phyloP scores from a whole-genome alignment of 2,797 vertebrate species.

The Sebastes umbrosus region DNA sequence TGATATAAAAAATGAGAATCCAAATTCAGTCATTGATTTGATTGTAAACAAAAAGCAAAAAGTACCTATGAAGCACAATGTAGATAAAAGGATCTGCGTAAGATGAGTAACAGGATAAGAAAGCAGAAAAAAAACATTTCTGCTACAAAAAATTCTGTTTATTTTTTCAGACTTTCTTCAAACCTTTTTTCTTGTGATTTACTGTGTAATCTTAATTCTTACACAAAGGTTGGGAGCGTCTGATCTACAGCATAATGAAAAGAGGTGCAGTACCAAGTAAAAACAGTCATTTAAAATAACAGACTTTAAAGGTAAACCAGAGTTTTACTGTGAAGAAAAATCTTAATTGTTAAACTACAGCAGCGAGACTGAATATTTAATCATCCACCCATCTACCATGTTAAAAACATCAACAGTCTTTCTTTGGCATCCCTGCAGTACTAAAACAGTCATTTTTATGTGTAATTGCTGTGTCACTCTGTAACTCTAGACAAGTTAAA shows the following conservation, averaged over 20 bases:
- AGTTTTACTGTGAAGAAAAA: not conserved
- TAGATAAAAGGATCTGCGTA: not conserved
- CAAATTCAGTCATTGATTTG: conserved; percentile 19
- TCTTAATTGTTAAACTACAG: conserved; percentile 26
- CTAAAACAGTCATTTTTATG: not conserved
- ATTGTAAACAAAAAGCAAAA: conserved; percentile 24
- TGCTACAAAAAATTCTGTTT: not conserved
- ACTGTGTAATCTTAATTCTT: too few species aligned
- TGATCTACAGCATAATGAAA: not conserved
- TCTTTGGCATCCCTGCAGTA: conserved; percentile 41
- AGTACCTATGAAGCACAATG: conserved; percentile 5
- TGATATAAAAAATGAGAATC: not conserved
- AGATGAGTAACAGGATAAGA: not conserved
- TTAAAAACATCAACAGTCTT: conserved; percentile 16
- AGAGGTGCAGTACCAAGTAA: not conserved
- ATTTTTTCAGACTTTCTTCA: not conserved
- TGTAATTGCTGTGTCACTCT: conserved; percentile 26
- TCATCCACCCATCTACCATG: not conserved
- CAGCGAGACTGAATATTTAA: conserved; percentile 33
- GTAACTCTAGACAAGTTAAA: conserved; percentile 21
- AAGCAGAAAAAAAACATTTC: not conserved
- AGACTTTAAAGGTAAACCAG: not conserved
- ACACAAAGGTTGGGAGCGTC: not conserved
- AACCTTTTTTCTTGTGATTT: not conserved
- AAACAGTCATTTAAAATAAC: not conserved